Conservation (phyloP, 2,113 vertebrate genomes). For the Datnioides undecimradiatus region DNA sequence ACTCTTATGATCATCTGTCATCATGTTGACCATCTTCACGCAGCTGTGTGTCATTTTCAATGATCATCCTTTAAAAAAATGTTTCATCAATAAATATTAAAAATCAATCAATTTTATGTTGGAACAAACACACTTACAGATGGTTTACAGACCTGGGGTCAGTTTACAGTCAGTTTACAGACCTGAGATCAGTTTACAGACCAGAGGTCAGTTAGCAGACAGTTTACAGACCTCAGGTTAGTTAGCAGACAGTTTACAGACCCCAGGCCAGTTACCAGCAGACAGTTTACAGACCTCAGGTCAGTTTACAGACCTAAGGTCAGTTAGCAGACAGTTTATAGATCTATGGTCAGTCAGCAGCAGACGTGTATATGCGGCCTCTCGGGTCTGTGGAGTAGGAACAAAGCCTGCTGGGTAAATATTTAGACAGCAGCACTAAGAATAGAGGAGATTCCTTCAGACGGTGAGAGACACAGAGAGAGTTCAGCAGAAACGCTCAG, state of each 20-base stretch:
- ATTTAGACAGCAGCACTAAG: constrained; percentile 74
- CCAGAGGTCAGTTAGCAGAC: too few relatives aligned
- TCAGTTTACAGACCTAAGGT: constrained; percentile 26
- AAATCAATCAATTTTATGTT: too few relatives aligned
- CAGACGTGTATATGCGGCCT: constrained; percentile 31
- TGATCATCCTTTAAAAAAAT: too few relatives aligned
- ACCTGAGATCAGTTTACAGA: constrained; percentile 15
- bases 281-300: constrained; percentile 35
- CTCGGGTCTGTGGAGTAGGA: constrained; percentile 12
- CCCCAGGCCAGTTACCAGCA: background rate
- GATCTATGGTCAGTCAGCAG: too few relatives aligned
- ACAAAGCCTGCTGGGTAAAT: constrained; percentile 68
- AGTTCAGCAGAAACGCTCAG: background rate
- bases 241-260: too few relatives aligned
- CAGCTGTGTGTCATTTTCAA: too few relatives aligned
- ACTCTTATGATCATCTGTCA: background rate
- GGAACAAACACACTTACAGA: too few relatives aligned
- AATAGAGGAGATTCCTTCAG: constrained; percentile 56
- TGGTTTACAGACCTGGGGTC: too few relatives aligned
- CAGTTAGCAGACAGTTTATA: constrained; percentile 30
- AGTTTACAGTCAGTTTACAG: constrained; percentile 26
- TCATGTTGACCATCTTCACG: too few relatives aligned
- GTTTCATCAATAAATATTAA: too few relatives aligned
- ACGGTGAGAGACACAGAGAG: background rate
- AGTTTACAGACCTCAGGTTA: too few relatives aligned